A percentile compares a stretch with the other conserved stretches of the same genome.
These are phyloP conservation scores for Drymodes brunneopygia DNA, from an alignment of 2,113 vertebrate species.

Conservation along the genomic window DNA sequence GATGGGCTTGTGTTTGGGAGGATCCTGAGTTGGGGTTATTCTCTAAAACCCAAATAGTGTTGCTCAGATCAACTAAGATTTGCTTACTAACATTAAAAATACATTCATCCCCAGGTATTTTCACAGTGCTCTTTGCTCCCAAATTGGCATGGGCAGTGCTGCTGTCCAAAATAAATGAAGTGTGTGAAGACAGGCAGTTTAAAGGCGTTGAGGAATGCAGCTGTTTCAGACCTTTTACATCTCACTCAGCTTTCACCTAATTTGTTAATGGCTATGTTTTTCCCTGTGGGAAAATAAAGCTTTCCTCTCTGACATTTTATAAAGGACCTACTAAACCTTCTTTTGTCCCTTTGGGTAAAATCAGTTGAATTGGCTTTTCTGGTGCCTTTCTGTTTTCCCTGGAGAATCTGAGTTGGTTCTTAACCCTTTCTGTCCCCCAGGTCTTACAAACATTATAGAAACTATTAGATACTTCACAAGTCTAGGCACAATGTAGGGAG, in stretches of 20 bases:
- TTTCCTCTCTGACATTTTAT: background rate
- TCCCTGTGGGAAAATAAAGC: background rate
- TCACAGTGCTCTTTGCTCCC: background rate
- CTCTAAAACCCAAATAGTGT: background rate
- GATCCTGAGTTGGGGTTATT: background rate
- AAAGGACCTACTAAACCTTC: background rate
- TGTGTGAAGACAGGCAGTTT: background rate
- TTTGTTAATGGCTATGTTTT: slow-evolving; percentile 18
- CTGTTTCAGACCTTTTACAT: background rate
- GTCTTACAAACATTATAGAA: accelerated
- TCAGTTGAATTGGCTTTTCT: background rate
- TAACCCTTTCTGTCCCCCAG: background rate
- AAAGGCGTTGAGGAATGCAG: background rate
- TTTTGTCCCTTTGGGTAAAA: slow-evolving; percentile 16
- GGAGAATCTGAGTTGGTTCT: background rate
- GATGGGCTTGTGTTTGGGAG: background rate
- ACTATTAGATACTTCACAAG: background rate
- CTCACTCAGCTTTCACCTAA: background rate
- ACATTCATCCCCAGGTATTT: background rate
- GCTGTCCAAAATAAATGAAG: background rate
- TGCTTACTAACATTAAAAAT: background rate
- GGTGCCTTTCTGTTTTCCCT: background rate
- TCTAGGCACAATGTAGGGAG: background rate
- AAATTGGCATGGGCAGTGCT: background rate
- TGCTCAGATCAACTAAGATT: background rate